Evolutionary conservation across 2,888 invertebrate species (phyloP).

Genomic region (Macaria liturata): DNA sequence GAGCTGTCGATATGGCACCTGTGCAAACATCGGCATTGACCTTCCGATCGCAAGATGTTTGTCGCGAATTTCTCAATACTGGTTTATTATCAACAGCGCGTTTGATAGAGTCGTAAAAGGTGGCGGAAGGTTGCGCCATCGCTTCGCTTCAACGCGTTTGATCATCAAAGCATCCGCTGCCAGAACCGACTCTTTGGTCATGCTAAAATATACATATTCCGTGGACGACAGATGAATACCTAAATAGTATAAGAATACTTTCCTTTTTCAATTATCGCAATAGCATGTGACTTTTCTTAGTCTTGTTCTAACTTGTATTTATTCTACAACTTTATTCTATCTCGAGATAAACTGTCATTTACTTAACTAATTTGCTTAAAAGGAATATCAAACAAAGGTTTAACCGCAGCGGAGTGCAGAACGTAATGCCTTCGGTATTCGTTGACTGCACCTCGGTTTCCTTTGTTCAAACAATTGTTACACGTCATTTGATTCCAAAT

Average conservation of each 20-base stretch:
- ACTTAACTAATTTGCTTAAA: too few species aligned
- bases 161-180: conserved; percentile 15
- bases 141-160: conserved; percentile 11
- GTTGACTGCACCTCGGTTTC: conserved; percentile 13
- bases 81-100: conserved; percentile 31
- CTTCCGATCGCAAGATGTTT: conserved; percentile 37
- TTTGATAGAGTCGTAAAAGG: conserved; percentile 31
- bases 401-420: conserved; percentile 10
- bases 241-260: too few species aligned
- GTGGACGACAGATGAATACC: too few species aligned
- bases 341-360: too few species aligned
- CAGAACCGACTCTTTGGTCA: neutral
- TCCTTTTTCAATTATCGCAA: too few species aligned
- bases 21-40: conserved; percentile 55
- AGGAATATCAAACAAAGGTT: conserved; percentile 2
- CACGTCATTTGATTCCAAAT: conserved; percentile 15
- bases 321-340: too few species aligned
- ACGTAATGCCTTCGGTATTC: conserved; percentile 19
- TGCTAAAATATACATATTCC: too few species aligned
- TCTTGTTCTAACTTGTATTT: too few species aligned
- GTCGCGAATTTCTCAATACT: conserved; percentile 35
- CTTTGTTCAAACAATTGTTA: conserved; percentile 18
- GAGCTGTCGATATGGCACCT: conserved; percentile 40
- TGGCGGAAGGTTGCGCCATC: conserved; percentile 18
- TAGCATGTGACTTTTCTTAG: too few species aligned